Evolutionary conservation across 1,140 invertebrate genomes (phyloP).

Genomic region (Conus ventricosus): DNA sequence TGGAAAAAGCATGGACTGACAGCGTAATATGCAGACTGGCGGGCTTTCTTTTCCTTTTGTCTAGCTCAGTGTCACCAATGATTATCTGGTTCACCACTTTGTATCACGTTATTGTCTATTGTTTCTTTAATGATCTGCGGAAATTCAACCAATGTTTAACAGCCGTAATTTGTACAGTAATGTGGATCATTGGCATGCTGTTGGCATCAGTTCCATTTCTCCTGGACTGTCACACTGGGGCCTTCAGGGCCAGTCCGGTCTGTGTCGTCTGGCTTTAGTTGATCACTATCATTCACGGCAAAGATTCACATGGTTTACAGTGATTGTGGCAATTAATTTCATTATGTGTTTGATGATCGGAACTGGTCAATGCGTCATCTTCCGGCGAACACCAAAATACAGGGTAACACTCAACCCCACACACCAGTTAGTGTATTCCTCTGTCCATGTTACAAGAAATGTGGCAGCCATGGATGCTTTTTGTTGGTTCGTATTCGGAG

Average conservation of each 20-base stretch:
- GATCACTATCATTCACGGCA: too few species aligned
- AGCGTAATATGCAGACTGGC: slow-evolving; percentile 53
- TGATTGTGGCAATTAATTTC: too few species aligned
- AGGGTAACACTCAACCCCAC: too few species aligned
- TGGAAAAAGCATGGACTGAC: slow-evolving; percentile 50
- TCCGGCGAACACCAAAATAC: too few species aligned
- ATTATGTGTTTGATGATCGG: too few species aligned
- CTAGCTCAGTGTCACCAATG: slow-evolving; percentile 56
- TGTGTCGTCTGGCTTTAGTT: slow-evolving; percentile 12
- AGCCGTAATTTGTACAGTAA: neutral
- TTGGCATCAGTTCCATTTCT: slow-evolving; percentile 33
- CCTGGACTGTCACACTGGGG: too few species aligned
- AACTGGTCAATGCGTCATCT: too few species aligned
- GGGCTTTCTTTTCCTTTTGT: slow-evolving; percentile 55
- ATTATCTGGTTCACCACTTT: slow-evolving; percentile 59
- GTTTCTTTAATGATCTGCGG: slow-evolving; percentile 48
- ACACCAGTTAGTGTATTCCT: slow-evolving; percentile 49
- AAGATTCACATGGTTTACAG: too few species aligned
- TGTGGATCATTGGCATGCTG: slow-evolving; percentile 36
- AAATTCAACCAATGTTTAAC: slow-evolving; percentile 28
- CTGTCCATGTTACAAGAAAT: slow-evolving; percentile 42
- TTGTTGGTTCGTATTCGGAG: too few species aligned
- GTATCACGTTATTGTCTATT: slow-evolving; percentile 55
- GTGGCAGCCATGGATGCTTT: too few species aligned
- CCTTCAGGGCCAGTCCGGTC: too few species aligned